Evolutionary conservation across 2,888 invertebrate species (phyloP), one percentile per base, ranked within the genome.

Genomic region (Nasonia oneida): DNA sequence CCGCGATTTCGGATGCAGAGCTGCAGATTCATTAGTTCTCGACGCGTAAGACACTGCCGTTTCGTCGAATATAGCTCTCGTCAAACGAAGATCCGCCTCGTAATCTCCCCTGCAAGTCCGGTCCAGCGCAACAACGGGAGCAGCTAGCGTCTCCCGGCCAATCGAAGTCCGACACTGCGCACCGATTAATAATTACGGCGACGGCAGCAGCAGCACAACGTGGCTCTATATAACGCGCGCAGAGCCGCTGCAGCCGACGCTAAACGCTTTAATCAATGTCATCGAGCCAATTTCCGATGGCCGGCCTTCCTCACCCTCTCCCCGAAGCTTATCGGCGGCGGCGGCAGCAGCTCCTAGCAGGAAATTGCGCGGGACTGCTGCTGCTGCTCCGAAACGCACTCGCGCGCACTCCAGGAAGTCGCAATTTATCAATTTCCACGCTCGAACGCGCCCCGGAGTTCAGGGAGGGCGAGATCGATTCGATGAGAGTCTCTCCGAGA

Each of bases 261-360:
- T 92, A 93, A 93, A 91, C 91, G 92, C 92, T 93, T 93, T 93
- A 93, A 93, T 93, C 93, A 93, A 92, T 93, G 93, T 93, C 93
- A 93, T 93, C 93, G 93, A 92, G 92, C 92, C 93, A 93, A 93
- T 93, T 93, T 92, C 93, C 93, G 93, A 93, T 92, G 90, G 90
- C 90, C 90, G 85, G 87, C 87, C 88, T 88, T 88, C 88, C 88
- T 79, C 86, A 85, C 87, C 88, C 85, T 81, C 83, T 37, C 73
- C 84, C 79, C 86, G 73, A 39, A 86, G 87, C 88, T 84, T 81
- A 82, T 42, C 77, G 81, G 77, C 67, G 76, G 77, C 77, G 14
- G 57, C 86, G 79, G 6, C 71, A 70, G 76, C 74, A 53, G 57
- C 83, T 87, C 75, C 77, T 89, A 88, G 89, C 93, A 93, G 93